Conservation (phyloP, 2,797 vertebrate species). For the Crenuchus spilurus region DNA sequence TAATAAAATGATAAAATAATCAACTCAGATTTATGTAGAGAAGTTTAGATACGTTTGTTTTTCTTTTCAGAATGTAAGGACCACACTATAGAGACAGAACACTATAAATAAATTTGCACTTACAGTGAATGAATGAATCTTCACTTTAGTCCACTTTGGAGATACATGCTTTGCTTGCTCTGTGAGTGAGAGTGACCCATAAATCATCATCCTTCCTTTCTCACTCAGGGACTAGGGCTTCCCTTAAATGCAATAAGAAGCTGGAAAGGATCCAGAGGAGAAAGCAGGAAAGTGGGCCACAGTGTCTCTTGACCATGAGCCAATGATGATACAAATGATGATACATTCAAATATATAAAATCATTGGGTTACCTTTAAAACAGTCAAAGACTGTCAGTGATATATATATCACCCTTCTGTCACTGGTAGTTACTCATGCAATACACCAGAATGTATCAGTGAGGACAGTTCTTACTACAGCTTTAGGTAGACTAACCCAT, state of each 20-base stretch:
- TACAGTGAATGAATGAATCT: neutral
- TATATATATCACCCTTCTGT: neutral
- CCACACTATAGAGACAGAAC: no score
- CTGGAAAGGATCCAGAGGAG: slow-evolving; percentile 35
- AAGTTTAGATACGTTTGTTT: no score
- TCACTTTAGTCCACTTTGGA: neutral
- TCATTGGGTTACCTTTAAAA: no score
- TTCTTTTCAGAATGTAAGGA: no score
- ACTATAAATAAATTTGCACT: no score
- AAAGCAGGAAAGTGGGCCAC: slow-evolving; percentile 47
- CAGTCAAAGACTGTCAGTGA: no score
- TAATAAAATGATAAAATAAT: no score
- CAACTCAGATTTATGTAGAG: no score
- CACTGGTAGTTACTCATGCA: neutral
- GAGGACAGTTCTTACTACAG: neutral
- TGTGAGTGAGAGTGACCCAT: slow-evolving; percentile 29
- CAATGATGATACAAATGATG: no score
- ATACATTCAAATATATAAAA: no score
- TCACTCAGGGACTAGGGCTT: slow-evolving; percentile 28
- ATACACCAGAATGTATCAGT: neutral
- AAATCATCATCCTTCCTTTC: slow-evolving; percentile 38
- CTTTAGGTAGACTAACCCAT: neutral
- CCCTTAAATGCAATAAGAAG: neutral
- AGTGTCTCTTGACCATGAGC: slow-evolving; percentile 41
- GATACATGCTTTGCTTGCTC: neutral